Evolutionary conservation across 2,888 invertebrate species (phyloP).

Genomic region (Lepidonotus clava): DNA sequence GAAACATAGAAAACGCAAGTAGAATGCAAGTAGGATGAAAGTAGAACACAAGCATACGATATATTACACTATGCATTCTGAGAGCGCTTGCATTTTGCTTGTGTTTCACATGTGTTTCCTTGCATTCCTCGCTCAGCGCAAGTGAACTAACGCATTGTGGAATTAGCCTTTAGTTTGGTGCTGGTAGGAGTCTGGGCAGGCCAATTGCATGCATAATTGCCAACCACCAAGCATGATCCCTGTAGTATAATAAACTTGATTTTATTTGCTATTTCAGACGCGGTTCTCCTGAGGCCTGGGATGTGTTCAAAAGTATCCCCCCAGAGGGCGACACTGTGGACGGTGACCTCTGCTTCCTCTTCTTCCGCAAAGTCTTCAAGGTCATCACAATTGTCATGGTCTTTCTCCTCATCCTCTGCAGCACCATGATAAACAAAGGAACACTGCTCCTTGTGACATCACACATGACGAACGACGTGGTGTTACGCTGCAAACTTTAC

Average conservation of each 20-base stretch:
- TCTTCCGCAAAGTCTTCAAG: conserved; percentile 4
- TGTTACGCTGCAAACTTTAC: neutral
- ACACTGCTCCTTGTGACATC: neutral
- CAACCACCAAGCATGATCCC: neutral
- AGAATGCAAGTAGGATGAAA: no score
- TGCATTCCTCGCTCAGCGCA: no score
- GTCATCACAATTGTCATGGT: neutral
- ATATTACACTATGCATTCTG: no score
- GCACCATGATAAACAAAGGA: neutral
- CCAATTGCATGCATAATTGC: neutral
- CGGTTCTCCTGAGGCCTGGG: neutral
- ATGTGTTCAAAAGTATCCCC: conserved; percentile 18
- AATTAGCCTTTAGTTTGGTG: no score
- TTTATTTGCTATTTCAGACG: conserved; percentile 5
- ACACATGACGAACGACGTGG: conserved; percentile 1
- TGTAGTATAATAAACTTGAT: neutral
- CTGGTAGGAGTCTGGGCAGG: no score
- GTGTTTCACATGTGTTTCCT: no score
- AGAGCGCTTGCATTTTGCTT: no score
- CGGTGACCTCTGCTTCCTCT: neutral
- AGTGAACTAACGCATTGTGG: no score
- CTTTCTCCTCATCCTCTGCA: neutral
- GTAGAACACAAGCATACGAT: no score
- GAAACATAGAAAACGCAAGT: no score
- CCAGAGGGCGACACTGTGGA: neutral